These are phyloP conservation scores for Conomelus anceps DNA, from an alignment of 2,888 invertebrate genomes.

Conservation along the genomic window DNA sequence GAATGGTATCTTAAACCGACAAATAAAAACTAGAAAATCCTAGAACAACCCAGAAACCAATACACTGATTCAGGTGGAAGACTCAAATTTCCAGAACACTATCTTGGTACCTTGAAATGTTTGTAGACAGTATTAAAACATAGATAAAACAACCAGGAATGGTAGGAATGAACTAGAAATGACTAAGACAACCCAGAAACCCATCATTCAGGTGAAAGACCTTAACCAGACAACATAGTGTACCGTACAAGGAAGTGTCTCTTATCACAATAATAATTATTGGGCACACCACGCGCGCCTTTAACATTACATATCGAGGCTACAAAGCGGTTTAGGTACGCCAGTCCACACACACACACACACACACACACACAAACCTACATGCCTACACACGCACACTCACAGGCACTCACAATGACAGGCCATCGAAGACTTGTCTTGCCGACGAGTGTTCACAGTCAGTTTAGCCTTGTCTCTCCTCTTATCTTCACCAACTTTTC, in stretches of 20 bases:
- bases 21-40: too few species aligned
- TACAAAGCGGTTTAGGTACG: background rate
- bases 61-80: too few species aligned
- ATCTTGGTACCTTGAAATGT: too few species aligned
- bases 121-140: too few species aligned
- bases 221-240: too few species aligned
- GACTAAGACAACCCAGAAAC: too few species aligned
- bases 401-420: background rate
- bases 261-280: background rate
- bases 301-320: background rate
- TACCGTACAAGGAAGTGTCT: background rate
- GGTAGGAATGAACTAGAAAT: too few species aligned
- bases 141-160: too few species aligned
- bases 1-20: too few species aligned
- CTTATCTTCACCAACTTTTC: background rate
- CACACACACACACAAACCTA: background rate
- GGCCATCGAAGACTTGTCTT: background rate
- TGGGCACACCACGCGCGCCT: background rate
- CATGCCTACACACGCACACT: background rate
- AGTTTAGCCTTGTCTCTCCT: background rate
- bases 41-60: too few species aligned
- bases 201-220: too few species aligned
- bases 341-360: background rate
- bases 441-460: background rate
- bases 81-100: too few species aligned